phyloP scores from a whole-genome alignment of 2,113 vertebrate genomes.

The Fregata magnificens region DNA sequence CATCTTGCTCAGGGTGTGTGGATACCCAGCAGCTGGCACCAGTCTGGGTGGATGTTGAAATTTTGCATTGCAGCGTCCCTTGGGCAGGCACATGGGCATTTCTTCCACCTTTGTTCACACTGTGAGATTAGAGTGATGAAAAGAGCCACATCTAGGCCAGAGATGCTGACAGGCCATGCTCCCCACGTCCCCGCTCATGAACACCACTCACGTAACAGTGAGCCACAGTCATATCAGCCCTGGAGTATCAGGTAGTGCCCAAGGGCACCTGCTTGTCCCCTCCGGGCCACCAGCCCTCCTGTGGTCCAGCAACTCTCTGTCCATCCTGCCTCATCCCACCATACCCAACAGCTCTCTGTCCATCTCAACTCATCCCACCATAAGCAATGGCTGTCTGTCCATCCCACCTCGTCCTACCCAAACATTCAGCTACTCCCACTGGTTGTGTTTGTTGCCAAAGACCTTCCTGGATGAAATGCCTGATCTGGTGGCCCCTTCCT shows the following conservation, averaged over 20 bases:
- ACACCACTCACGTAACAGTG: neutral
- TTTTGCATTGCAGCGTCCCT: neutral
- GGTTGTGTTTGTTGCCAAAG: neutral
- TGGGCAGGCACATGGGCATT: neutral
- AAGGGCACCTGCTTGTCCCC: neutral
- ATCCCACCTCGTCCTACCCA: neutral
- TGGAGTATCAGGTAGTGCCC: too few species aligned
- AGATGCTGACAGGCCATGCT: neutral
- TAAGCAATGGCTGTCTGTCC: neutral
- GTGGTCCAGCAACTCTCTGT: neutral
- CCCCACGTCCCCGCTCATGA: accelerated
- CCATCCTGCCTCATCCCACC: neutral
- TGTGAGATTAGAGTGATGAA: neutral
- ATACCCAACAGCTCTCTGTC: neutral
- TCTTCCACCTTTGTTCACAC: neutral
- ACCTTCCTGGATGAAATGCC: neutral
- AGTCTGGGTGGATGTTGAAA: neutral
- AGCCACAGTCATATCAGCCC: neutral
- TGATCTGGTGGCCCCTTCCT: neutral
- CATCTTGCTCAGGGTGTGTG: neutral
- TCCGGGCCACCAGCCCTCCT: neutral
- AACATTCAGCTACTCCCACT: neutral
- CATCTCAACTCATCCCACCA: neutral
- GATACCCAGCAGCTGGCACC: neutral
- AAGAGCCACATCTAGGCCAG: neutral